These are phyloP conservation scores for Stenoptilia bipunctidactyla DNA, from an alignment of 2,888 invertebrate species.

Conservation along the genomic window DNA sequence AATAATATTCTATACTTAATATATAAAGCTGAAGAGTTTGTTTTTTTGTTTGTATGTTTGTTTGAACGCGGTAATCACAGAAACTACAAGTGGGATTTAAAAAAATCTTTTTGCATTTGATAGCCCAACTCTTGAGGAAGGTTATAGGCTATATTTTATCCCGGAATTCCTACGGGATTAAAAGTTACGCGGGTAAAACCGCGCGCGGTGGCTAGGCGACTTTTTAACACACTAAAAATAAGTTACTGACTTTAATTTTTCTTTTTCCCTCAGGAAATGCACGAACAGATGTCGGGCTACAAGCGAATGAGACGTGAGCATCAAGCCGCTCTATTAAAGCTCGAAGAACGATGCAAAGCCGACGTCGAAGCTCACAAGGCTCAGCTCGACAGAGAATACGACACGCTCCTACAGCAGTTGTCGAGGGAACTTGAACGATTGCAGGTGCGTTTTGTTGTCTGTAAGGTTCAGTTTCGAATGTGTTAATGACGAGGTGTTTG, in stretches of 20 bases:
- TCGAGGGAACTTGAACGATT: conserved; percentile 92
- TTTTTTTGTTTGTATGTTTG: background rate
- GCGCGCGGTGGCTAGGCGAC: too few species aligned
- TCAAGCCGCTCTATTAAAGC: conserved; percentile 92
- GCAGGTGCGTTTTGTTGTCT: conserved; percentile 48
- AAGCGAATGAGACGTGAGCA: conserved; percentile 98
- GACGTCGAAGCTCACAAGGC: conserved; percentile 98
- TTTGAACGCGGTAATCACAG: background rate
- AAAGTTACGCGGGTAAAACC: too few species aligned
- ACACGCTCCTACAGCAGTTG: conserved; percentile 90
- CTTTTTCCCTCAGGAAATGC: conserved; percentile 85
- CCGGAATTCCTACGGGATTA: too few species aligned
- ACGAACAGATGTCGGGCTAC: conserved; percentile 99
- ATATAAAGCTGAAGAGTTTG: too few species aligned
- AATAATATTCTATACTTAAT: too few species aligned
- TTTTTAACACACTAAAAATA: too few species aligned
- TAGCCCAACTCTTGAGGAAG: too few species aligned
- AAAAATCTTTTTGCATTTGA: too few species aligned
- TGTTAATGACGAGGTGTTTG: too few species aligned
- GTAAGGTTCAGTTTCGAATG: too few species aligned
- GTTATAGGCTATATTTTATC: too few species aligned
- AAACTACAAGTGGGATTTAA: too few species aligned
- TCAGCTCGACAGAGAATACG: conserved; percentile 96
- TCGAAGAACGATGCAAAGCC: conserved; percentile 95
- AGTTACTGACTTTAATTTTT: background rate